A percentile compares a stretch with the other conserved stretches of the same genome.
These are phyloP conservation scores for Rhineura floridana DNA, from an alignment of 2,113 vertebrate species.

Conservation along the genomic window DNA sequence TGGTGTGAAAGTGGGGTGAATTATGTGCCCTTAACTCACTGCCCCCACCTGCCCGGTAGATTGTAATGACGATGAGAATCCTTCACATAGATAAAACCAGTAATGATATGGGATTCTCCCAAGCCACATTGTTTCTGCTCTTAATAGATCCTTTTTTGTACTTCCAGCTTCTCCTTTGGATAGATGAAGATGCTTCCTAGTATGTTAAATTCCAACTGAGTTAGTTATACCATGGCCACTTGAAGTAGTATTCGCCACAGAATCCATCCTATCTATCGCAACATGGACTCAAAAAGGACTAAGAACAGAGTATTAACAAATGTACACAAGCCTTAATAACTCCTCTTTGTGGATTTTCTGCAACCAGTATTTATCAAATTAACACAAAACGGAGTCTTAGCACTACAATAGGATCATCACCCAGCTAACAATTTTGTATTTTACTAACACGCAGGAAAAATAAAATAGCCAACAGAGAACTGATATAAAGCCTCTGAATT, in stretches of 20 bases:
- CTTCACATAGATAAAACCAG: not conserved
- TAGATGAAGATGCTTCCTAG: not conserved
- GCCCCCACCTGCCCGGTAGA: too few relatives aligned
- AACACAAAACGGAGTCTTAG: not conserved
- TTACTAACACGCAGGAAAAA: not conserved
- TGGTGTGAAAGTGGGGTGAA: not conserved
- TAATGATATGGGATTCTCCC: not conserved
- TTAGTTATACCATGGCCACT: not conserved
- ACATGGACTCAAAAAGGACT: not conserved
- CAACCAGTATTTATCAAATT: not conserved
- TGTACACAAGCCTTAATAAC: not conserved
- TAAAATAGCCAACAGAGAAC: not conserved
- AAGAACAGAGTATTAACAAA: not conserved
- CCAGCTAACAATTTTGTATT: not conserved
- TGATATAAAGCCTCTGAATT: not conserved
- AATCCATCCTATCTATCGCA: not conserved
- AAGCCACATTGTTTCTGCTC: not conserved
- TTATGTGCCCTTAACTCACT: not conserved
- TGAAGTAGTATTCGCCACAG: not conserved
- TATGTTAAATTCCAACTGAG: not conserved
- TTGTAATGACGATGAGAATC: not conserved
- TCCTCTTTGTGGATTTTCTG: not conserved
- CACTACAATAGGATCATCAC: not conserved
- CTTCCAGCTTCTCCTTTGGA: not conserved
- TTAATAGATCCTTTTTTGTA: not conserved